Conservation (phyloP, 2,797 vertebrate genomes). For the Pseudochromis fuscus region DNA sequence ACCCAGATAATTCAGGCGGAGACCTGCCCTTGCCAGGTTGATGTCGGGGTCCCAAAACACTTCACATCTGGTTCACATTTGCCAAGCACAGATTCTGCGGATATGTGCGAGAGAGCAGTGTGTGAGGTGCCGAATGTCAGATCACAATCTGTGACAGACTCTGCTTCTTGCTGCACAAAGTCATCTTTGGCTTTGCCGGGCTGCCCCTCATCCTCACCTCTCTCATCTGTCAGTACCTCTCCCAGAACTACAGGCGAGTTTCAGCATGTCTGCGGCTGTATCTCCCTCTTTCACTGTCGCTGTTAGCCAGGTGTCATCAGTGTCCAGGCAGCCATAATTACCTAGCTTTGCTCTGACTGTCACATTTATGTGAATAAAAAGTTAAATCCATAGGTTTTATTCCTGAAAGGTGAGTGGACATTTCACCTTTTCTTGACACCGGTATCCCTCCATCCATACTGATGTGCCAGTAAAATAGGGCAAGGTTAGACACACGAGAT, state of each 20-base stretch:
- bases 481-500: slow-evolving; percentile 22
- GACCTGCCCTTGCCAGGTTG: slow-evolving; percentile 74
- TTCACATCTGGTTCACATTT: slow-evolving; percentile 78
- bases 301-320: slow-evolving; percentile 67
- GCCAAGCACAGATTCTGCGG: slow-evolving; percentile 51
- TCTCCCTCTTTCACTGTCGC: slow-evolving; percentile 52
- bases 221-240: slow-evolving; percentile 64
- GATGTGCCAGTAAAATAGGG: too few species aligned
- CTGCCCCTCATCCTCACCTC: slow-evolving; percentile 53
- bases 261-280: slow-evolving; percentile 59
- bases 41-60: slow-evolving; percentile 67
- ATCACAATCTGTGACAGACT: slow-evolving; percentile 71
- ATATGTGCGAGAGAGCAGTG: slow-evolving; percentile 32
- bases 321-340: slow-evolving; percentile 57
- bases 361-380: background rate
- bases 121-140: slow-evolving; percentile 65
- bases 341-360: slow-evolving; percentile 20
- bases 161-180: slow-evolving; percentile 55
- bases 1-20: slow-evolving; percentile 67
- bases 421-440: background rate
- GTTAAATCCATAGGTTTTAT: too few species aligned
- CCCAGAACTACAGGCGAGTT: slow-evolving; percentile 67
- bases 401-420: background rate
- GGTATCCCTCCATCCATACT: too few species aligned
- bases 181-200: slow-evolving; percentile 36